Conservation (phyloP, 2,888 invertebrate species). For the Xanthia icteritia region DNA sequence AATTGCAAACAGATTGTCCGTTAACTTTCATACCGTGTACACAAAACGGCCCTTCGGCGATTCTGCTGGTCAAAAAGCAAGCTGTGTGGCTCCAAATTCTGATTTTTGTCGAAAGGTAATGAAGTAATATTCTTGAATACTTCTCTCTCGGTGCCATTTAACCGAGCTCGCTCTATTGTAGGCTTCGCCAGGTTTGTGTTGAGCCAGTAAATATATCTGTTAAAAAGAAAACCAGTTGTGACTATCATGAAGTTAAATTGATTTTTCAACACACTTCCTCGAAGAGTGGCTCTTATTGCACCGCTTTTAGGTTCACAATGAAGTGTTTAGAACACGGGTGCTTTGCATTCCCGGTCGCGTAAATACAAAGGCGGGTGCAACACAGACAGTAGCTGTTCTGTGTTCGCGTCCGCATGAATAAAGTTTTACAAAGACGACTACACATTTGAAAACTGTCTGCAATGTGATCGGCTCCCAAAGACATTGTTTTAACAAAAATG, state of each 20-base stretch:
- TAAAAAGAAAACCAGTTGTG: conserved; percentile 53
- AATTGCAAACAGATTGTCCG: too few species aligned
- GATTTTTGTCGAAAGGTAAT: too few species aligned
- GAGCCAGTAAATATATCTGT: conserved; percentile 95
- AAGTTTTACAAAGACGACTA: too few species aligned
- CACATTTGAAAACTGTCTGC: too few species aligned
- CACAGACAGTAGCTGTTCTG: too few species aligned
- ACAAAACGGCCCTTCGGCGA: neutral
- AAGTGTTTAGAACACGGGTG: neutral
- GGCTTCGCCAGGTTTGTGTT: conserved; percentile 92
- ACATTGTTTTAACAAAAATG: too few species aligned
- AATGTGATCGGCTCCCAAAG: too few species aligned
- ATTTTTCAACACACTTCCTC: neutral
- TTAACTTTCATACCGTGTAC: too few species aligned
- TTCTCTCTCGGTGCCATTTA: conserved; percentile 62
- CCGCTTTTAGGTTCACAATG: neutral
- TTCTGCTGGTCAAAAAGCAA: neutral
- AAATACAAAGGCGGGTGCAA: too few species aligned
- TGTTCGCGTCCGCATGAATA: too few species aligned
- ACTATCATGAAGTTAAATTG: neutral
- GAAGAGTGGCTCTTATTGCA: neutral
- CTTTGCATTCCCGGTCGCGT: neutral
- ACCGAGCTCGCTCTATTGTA: conserved; percentile 94
- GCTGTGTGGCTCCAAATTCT: neutral
- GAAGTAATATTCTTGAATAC: neutral